Percentiles rank a stretch among this genome's conserved stretches.
These are phyloP conservation scores for Podargus strigoides DNA, from an alignment of 2,797 vertebrate genomes.

Conservation along the genomic window DNA sequence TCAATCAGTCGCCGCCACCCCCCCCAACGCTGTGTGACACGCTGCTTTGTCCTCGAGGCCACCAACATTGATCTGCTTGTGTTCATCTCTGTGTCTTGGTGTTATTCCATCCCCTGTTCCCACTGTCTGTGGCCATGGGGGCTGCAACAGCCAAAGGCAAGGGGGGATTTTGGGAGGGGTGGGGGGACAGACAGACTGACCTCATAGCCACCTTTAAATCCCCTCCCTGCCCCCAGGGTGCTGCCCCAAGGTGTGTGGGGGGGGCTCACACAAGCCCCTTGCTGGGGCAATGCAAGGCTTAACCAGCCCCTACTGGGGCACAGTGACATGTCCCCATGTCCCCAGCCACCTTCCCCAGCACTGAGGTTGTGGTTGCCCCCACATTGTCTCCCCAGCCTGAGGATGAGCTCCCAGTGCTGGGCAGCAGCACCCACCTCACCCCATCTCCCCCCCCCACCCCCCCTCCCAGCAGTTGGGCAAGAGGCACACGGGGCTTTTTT, in stretches of 20 bases:
- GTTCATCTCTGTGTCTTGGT: fast-evolving
- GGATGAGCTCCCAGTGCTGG: neutral
- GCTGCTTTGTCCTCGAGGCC: too few species aligned
- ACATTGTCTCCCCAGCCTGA: neutral
- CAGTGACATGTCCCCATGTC: fast-evolving
- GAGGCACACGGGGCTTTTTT: neutral
- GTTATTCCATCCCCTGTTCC: fast-evolving
- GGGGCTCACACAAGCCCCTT: neutral
- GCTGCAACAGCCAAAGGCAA: neutral
- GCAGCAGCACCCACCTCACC: neutral
- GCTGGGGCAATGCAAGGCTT: neutral
- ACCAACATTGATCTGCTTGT: neutral
- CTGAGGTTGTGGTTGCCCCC: too few species aligned
- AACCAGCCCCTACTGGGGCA: neutral
- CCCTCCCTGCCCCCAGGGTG: neutral
- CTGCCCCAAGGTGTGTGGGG: neutral
- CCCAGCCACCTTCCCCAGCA: neutral
- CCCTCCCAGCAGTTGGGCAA: neutral
- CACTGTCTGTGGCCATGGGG: fast-evolving
- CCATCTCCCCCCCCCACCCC: neutral
- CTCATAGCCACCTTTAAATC: neutral
- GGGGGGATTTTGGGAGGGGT: too few species aligned
- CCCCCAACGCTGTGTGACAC: too few species aligned
- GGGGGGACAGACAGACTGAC: neutral
- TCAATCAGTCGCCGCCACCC: fast-evolving